Evolutionary conservation across 2,888 invertebrate genomes (phyloP).

Genomic region (Hydropsyche betteni): DNA sequence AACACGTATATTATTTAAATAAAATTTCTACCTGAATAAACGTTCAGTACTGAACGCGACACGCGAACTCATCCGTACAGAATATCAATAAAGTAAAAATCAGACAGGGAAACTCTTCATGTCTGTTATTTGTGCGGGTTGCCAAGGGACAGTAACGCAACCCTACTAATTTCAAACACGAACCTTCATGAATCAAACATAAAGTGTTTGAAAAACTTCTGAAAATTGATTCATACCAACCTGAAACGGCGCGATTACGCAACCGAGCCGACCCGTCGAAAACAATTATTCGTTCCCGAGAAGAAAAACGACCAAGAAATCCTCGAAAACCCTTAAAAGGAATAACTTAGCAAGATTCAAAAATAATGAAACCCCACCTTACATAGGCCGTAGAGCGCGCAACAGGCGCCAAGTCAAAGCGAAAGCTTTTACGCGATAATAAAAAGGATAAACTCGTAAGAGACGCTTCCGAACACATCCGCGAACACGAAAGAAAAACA

Average conservation of each 20-base stretch:
- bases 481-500: neutral
- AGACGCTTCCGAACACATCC: neutral
- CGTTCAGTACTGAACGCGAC: neutral
- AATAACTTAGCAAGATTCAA: too few relatives aligned
- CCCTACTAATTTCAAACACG: slow-evolving; percentile 10
- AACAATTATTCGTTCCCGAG: too few relatives aligned
- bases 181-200: slow-evolving; percentile 10
- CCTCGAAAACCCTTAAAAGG: too few relatives aligned
- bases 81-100: slow-evolving; percentile 19
- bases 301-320: too few relatives aligned
- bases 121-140: slow-evolving; percentile 17
- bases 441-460: slow-evolving; percentile 24
- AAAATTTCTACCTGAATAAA: too few relatives aligned
- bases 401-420: slow-evolving; percentile 1
- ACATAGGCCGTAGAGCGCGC: too few relatives aligned
- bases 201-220: too few relatives aligned
- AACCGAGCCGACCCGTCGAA: too few relatives aligned
- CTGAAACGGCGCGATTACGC: too few relatives aligned
- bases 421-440: slow-evolving; percentile 16
- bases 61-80: slow-evolving; percentile 2
- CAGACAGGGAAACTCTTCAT: slow-evolving; percentile 6
- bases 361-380: too few relatives aligned
- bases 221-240: too few relatives aligned
- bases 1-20: too few relatives aligned
- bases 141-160: slow-evolving; percentile 7